phyloP scores from a whole-genome alignment of 2,113 vertebrate genomes.

The Dromaius novaehollandiae region DNA sequence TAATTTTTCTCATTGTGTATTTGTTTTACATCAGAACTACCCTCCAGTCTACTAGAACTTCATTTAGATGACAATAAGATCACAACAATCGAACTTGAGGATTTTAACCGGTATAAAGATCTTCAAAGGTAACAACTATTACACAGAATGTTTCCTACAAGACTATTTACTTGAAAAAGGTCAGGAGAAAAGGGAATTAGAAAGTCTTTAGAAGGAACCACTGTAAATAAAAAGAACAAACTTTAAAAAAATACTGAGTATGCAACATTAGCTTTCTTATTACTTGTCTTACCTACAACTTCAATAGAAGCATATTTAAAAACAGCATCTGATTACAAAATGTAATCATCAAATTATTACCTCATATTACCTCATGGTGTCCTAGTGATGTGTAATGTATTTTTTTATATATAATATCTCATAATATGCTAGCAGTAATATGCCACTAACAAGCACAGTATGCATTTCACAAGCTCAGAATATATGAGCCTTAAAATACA shows the following conservation, averaged over 20 bases:
- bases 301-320: background rate
- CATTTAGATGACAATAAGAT: conserved; percentile 96
- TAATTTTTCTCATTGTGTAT: background rate
- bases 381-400: background rate
- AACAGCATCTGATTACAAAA: background rate
- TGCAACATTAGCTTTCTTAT: background rate
- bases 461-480: background rate
- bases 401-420: background rate
- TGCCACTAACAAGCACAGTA: background rate
- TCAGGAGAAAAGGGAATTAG: background rate
- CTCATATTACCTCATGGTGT: background rate
- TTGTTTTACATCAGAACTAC: conserved; percentile 76
- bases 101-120: conserved; percentile 92
- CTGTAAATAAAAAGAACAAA: background rate
- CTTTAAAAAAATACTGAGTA: background rate
- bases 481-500: background rate
- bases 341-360: background rate
- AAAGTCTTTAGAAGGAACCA: background rate
- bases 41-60: conserved; percentile 88
- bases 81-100: conserved; percentile 88
- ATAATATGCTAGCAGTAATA: too few species aligned
- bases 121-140: conserved; percentile 84
- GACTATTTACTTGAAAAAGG: background rate
- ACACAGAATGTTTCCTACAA: background rate
- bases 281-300: background rate